phyloP scores from a whole-genome alignment of 2,888 invertebrate genomes.

The Lapara coniferarum region DNA sequence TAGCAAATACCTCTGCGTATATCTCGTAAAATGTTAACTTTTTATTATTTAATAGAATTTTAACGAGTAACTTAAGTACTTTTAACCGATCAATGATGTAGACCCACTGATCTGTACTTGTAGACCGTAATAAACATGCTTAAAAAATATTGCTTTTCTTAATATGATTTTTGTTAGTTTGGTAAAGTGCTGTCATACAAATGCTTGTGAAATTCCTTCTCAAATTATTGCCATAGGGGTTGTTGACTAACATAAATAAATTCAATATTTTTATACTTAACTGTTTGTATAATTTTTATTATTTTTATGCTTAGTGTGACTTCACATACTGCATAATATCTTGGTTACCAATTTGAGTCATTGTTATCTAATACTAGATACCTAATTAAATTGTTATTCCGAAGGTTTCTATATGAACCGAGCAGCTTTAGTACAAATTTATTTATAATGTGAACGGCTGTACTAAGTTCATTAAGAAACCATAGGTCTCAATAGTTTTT shows the following conservation, averaged over 20 bases:
- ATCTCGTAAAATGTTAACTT: neutral
- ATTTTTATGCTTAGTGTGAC: conserved; percentile 10
- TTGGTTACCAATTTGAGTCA: conserved; percentile 56
- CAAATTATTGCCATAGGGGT: too few relatives aligned
- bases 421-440: conserved; percentile 41
- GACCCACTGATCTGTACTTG: too few relatives aligned
- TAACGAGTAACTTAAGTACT: neutral
- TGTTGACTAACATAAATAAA: too few relatives aligned
- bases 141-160: neutral
- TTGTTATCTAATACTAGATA: conserved; percentile 32
- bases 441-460: conserved; percentile 31
- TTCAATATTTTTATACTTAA: neutral
- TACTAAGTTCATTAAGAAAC: neutral
- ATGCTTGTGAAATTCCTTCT: neutral
- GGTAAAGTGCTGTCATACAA: neutral
- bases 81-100: neutral
- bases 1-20: conserved; percentile 8
- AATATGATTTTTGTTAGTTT: neutral
- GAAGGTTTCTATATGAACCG: neutral
- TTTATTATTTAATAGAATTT: neutral
- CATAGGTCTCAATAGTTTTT: conserved; percentile 26
- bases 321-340: conserved; percentile 25
- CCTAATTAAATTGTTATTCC: conserved; percentile 37
- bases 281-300: conserved; percentile 3
- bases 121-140: neutral